A percentile compares a stretch with the other conserved stretches of the same genome.
Conservation (phyloP, 2,888 invertebrate genomes). For the Apamea crenata region DNA sequence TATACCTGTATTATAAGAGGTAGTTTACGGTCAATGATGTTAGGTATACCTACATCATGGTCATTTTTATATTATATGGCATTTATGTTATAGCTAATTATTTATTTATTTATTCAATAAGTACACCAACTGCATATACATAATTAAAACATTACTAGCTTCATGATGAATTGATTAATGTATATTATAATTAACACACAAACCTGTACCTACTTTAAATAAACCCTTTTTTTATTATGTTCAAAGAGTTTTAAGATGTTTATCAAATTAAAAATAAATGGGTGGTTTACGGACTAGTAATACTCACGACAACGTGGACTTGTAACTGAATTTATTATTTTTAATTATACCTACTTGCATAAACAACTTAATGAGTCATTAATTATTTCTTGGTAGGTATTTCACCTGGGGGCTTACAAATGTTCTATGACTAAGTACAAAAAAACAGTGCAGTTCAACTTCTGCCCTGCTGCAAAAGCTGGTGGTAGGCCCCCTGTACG, state of each 20-base stretch:
- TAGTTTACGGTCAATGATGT: too few relatives aligned
- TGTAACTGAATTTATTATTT: neutral
- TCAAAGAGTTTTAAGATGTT: neutral
- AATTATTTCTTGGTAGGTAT: neutral
- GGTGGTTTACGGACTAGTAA: neutral
- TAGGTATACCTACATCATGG: too few relatives aligned
- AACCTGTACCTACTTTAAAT: neutral
- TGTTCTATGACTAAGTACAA: too few relatives aligned
- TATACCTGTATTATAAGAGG: too few relatives aligned
- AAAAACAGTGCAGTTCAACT: too few relatives aligned
- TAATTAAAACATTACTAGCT: neutral
- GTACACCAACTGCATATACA: neutral
- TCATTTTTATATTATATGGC: too few relatives aligned
- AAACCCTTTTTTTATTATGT: neutral
- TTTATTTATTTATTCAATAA: constrained; percentile 2
- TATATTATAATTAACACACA: neutral
- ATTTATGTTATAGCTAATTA: neutral
- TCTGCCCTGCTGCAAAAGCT: too few relatives aligned
- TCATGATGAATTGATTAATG: neutral
- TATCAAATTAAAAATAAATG: neutral
- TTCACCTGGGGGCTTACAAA: neutral
- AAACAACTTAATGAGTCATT: neutral
- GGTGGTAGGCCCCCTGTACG: too few relatives aligned
- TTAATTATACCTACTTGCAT: neutral
- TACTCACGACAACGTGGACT: neutral